A percentile compares a stretch with the other conserved stretches of the same genome.
Evolutionary conservation across 2,113 vertebrate genomes (phyloP).

Genomic region (Candoia aspera): DNA sequence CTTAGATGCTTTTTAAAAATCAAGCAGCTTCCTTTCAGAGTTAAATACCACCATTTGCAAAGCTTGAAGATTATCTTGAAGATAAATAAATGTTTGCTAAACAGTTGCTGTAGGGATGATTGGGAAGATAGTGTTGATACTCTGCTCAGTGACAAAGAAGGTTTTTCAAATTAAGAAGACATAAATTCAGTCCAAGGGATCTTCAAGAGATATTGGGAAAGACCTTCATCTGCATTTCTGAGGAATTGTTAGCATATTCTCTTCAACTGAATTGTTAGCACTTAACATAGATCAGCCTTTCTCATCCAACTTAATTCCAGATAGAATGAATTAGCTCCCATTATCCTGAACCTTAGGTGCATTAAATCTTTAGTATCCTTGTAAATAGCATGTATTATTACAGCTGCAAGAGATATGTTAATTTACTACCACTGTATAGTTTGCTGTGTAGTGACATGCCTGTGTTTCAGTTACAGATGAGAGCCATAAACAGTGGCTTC

Average conservation of each 20-base stretch:
- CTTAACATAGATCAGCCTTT: no score
- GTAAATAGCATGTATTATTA: background rate
- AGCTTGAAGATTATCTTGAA: background rate
- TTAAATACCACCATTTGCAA: background rate
- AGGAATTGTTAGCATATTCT: no score
- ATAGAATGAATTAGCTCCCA: no score
- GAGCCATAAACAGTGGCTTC: background rate
- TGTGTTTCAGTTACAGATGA: no score
- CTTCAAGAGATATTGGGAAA: background rate
- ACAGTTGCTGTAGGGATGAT: background rate
- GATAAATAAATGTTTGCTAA: background rate
- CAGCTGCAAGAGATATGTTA: background rate
- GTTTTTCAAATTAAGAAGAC: background rate
- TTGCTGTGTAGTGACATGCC: no score
- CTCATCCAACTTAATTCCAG: no score
- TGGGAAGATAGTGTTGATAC: no score
- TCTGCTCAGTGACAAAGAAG: background rate
- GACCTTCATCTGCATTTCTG: background rate
- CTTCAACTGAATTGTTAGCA: no score
- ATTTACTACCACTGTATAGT: no score
- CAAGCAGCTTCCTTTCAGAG: background rate
- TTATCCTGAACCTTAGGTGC: background rate
- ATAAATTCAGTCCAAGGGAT: background rate
- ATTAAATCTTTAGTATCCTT: background rate
- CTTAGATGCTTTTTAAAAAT: background rate